Percentiles rank a stretch among this genome's conserved stretches.
These are phyloP conservation scores for Sturnus vulgaris DNA, from an alignment of 2,113 vertebrate genomes.

Conservation along the genomic window DNA sequence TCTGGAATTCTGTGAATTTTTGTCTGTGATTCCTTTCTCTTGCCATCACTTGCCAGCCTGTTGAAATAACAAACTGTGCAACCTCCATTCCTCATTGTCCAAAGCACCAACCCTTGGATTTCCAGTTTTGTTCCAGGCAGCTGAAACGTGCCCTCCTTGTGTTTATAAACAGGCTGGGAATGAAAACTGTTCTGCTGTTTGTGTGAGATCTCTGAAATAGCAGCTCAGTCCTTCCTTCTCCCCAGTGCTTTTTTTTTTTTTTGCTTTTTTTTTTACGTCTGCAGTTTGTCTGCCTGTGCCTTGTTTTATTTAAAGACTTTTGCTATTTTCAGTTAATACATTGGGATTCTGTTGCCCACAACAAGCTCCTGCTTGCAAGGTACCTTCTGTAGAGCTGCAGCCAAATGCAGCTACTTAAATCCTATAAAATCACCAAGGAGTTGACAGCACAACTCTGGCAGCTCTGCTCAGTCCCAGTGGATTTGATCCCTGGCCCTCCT, in stretches of 20 bases:
- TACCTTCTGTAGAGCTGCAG: neutral
- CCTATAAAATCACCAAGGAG: neutral
- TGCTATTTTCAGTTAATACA: neutral
- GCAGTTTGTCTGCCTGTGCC: neutral
- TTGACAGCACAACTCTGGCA: neutral
- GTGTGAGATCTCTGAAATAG: neutral
- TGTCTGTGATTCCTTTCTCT: neutral
- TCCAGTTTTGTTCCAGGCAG: neutral
- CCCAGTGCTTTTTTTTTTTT: neutral
- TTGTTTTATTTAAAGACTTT: conserved; percentile 7
- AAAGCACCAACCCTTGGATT: neutral
- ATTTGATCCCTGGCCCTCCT: neutral
- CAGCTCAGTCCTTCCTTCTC: neutral
- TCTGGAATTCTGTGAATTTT: neutral
- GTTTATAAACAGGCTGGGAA: neutral
- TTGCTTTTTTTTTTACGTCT: neutral
- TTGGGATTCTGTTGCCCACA: neutral
- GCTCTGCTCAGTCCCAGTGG: neutral
- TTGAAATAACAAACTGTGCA: neutral
- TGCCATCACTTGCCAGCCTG: neutral
- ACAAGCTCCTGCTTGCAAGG: neutral
- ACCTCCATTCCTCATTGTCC: neutral
- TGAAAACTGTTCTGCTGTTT: neutral
- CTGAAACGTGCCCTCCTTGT: neutral
- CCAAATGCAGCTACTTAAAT: neutral